phyloP scores from a whole-genome alignment of 92 coral and sea anemone genomes.

The Actinernus sp. region DNA sequence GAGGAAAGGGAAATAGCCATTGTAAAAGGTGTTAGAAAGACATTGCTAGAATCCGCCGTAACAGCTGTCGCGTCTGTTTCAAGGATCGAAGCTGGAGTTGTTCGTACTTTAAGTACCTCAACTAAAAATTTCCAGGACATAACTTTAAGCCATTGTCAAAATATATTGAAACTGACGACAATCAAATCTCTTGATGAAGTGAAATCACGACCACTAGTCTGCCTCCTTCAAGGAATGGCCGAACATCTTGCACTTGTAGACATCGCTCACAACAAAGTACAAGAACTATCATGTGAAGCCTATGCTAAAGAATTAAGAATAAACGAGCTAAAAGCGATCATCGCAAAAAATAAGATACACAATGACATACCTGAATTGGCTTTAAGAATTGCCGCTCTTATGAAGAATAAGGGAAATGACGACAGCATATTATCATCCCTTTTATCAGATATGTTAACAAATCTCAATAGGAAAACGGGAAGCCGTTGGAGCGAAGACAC shows the following conservation, averaged over 20 bases:
- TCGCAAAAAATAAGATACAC: not conserved
- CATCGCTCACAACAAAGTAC: not conserved
- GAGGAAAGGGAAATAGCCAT: not conserved
- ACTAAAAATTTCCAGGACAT: not conserved
- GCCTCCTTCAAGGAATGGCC: constrained; percentile 9
- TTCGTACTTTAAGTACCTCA: not conserved
- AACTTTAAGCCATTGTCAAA: not conserved
- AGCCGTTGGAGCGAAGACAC: constrained; percentile 31
- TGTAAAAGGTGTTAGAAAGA: not conserved
- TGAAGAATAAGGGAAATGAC: constrained; percentile 2
- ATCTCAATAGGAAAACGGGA: not conserved
- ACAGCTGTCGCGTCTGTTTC: not conserved
- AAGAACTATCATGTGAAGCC: not conserved
- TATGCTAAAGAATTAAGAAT: not conserved
- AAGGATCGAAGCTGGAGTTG: not conserved
- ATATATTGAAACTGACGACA: constrained; percentile 1
- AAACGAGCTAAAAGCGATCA: not conserved
- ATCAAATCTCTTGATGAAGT: not conserved
- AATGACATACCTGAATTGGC: not conserved
- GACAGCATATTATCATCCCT: not conserved
- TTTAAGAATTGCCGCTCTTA: not conserved
- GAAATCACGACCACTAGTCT: not conserved
- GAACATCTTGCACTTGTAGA: not conserved
- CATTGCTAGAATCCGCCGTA: not conserved
- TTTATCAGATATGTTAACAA: not conserved